Evolutionary conservation across 1,140 invertebrate species (phyloP), one percentile per base, ranked within the genome.

Genomic region (Cheumatopsyche charites): DNA sequence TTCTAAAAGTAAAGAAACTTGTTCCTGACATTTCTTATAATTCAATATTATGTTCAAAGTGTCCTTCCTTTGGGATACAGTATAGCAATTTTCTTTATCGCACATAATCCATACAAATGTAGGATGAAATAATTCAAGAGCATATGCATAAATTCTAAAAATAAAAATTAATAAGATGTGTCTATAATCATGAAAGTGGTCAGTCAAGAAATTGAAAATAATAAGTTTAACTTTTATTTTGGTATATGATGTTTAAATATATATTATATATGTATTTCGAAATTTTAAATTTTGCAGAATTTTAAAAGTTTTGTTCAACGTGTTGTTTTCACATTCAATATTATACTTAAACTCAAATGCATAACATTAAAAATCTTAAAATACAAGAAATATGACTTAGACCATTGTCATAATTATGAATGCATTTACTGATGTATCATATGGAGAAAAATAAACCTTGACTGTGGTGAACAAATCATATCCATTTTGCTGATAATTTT

Each of bases 91-190:
- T 11, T 15, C 17, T 68, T 45, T 45, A 55, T 68, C 21, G 19
- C 66, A 68, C 11, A 68, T 15, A 36, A 68, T 55, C 66, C 66
- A 68, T 1, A 68, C 19, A 41, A 68, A 55, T 15, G 55, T 29
- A 26, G 66, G 66, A 15, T 26, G 26, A n/a, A 68, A 17, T 36
- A 55, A 15, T 68, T 68, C 66, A 6, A 68, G 12, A 36, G 25
- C 42, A 55, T 36, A 42, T 4, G 23, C 13, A n/a, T 55, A 13
- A 29, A 68, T 36, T 0, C 66, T 66, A 47, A 66, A 36, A 36
- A 62, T 25, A 36, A 47, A 6, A 36, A 36, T 36, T 17, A 62
- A 11, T 29, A 62, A n/a, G n/a, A n/a, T n/a, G n/a, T n/a, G n/a
- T n/a, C n/a, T n/a, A n/a, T n/a, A n/a, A n/a, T n/a, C n/a, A n/a